These are phyloP conservation scores for Lasioglossum albipes DNA, from an alignment of 1,140 invertebrate species.

Conservation along the genomic window DNA sequence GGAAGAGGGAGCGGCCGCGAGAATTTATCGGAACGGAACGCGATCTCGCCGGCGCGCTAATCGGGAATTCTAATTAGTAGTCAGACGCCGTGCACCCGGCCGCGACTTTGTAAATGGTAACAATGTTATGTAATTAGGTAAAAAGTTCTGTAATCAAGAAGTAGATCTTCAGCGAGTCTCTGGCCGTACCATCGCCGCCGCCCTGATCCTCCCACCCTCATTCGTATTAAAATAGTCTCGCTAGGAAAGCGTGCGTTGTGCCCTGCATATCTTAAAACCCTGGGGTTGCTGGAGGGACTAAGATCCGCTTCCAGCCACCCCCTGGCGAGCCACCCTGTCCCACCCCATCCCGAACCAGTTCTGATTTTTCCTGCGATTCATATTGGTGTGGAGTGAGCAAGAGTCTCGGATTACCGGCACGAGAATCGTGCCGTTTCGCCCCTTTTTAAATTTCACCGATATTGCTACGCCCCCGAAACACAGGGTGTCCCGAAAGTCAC, in stretches of 20 bases:
- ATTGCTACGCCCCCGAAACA: conserved; percentile 23
- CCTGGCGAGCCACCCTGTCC: not conserved
- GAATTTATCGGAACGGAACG: conserved; percentile 58
- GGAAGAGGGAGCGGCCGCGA: conserved; percentile 11
- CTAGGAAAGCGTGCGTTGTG: conserved; percentile 73
- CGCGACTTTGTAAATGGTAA: conserved; percentile 74
- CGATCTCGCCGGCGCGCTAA: conserved; percentile 59
- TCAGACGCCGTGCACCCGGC: conserved; percentile 52
- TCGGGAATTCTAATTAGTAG: conserved; percentile 69
- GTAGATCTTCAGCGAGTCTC: conserved; percentile 74
- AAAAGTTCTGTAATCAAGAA: conserved; percentile 77
- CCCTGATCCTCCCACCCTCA: conserved; percentile 58
- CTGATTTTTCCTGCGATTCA: conserved; percentile 73
- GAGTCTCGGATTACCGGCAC: conserved; percentile 45
- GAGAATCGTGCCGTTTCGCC: conserved; percentile 32
- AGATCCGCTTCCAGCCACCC: conserved; percentile 50
- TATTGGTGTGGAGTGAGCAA: conserved; percentile 49
- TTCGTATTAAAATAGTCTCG: conserved; percentile 76
- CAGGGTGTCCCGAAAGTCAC: not conserved
- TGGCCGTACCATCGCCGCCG: conserved; percentile 45
- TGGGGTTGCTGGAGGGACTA: conserved; percentile 58
- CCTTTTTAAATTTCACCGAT: conserved; percentile 44
- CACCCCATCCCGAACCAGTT: conserved; percentile 31
- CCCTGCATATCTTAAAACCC: conserved; percentile 76
- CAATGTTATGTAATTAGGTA: conserved; percentile 75